Conservation (phyloP, 2,113 vertebrate species). For the Lepidothrix coronata region DNA sequence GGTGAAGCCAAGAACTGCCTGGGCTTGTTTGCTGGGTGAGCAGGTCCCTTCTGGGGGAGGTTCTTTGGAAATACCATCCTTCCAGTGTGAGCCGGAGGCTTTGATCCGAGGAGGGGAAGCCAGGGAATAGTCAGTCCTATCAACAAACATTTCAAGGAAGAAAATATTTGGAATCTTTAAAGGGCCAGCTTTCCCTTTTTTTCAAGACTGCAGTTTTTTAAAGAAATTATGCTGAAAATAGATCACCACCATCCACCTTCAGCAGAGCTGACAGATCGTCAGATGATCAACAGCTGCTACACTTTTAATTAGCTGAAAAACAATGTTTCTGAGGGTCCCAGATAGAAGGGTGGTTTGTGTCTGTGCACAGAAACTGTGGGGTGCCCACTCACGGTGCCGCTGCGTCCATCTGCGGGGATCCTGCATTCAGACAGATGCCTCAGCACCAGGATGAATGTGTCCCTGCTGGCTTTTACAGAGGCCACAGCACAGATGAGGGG, state of each 20-base stretch:
- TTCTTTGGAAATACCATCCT: constrained; percentile 58
- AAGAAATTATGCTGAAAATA: neutral
- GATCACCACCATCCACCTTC: constrained; percentile 13
- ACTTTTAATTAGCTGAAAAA: neutral
- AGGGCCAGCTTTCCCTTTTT: neutral
- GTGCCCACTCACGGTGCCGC: fast-evolving
- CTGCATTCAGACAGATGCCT: fast-evolving
- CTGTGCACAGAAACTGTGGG: neutral
- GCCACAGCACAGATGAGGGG: fast-evolving
- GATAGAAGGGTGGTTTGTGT: neutral
- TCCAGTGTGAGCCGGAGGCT: constrained; percentile 17
- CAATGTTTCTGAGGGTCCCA: neutral
- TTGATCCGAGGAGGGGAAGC: neutral
- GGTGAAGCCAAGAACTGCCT: constrained; percentile 15
- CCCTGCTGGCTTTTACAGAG: neutral
- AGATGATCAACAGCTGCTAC: constrained; percentile 40
- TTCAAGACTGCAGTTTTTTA: neutral
- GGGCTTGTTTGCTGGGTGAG: constrained; percentile 35
- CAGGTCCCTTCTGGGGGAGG: constrained; percentile 55
- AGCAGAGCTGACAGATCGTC: constrained; percentile 9
- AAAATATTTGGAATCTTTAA: constrained; percentile 25
- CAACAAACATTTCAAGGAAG: neutral
- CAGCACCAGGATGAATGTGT: neutral
- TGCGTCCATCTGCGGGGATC: too few relatives aligned
- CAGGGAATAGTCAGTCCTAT: constrained; percentile 28